Evolutionary conservation across 2,888 invertebrate species (phyloP).

Genomic region (Phorcus lineatus): DNA sequence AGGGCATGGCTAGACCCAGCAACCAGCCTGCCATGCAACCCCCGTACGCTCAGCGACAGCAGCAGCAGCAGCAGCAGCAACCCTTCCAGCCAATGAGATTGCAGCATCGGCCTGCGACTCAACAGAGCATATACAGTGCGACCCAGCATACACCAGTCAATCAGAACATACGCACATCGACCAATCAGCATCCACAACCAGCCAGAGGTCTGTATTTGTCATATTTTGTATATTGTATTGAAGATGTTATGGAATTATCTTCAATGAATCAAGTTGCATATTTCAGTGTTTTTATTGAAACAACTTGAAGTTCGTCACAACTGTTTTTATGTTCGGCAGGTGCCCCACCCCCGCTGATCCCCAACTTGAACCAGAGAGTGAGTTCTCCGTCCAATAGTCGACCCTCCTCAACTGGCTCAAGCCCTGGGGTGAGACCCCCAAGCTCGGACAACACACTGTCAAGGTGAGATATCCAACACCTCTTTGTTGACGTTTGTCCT

Average conservation of each 20-base stretch:
- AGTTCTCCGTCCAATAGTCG: conserved; percentile 6
- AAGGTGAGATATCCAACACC: neutral
- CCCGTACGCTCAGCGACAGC: conserved; percentile 30
- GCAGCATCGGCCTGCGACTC: conserved; percentile 24
- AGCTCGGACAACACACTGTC: neutral
- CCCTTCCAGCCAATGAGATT: conserved; percentile 73
- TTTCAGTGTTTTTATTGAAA: too few species aligned
- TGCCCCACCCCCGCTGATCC: neutral
- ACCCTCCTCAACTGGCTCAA: neutral
- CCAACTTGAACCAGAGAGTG: conserved; percentile 27
- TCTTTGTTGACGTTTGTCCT: too few species aligned
- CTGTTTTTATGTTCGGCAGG: too few species aligned
- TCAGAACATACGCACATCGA: neutral
- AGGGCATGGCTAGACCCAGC: neutral
- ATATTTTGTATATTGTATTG: too few species aligned
- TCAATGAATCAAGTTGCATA: too few species aligned
- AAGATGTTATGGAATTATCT: too few species aligned
- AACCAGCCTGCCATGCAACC: conserved; percentile 11
- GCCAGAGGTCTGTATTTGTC: neutral
- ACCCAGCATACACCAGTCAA: neutral
- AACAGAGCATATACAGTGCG: neutral
- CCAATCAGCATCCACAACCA: neutral
- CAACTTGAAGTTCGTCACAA: too few species aligned
- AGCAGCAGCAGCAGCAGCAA: conserved; percentile 73
- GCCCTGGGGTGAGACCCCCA: neutral